These are phyloP conservation scores for Meleagris gallopavo DNA, from an alignment of 2,113 vertebrate genomes.

Conservation along the genomic window DNA sequence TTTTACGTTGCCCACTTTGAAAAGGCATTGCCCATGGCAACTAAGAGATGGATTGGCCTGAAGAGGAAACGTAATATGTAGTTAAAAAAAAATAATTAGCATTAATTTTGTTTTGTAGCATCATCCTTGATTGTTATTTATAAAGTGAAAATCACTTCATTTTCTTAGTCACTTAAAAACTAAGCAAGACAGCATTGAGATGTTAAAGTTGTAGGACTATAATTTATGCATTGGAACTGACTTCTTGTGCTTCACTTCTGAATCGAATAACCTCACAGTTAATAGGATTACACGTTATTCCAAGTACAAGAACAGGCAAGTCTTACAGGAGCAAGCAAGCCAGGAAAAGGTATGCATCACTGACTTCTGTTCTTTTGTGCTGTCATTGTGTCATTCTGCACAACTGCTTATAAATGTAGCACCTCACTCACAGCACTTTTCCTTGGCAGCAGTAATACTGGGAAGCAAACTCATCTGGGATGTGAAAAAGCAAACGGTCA, in stretches of 20 bases:
- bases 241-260: slow-evolving; percentile 30
- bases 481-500: not conserved
- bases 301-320: slow-evolving; percentile 26
- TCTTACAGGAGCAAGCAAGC: not conserved
- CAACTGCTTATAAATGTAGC: not conserved
- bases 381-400: not conserved
- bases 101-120: not conserved
- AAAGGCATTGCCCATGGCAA: not conserved
- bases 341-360: slow-evolving; percentile 26
- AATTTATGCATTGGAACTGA: slow-evolving; percentile 3
- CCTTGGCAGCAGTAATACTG: not conserved
- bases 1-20: not conserved
- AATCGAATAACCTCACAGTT: slow-evolving; percentile 42
- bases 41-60: not conserved
- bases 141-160: not conserved
- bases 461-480: not conserved
- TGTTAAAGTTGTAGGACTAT: not conserved
- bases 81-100: not conserved
- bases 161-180: not conserved
- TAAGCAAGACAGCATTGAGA: not conserved
- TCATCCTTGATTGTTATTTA: not conserved
- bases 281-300: slow-evolving; percentile 60
- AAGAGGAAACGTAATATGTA: not conserved
- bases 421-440: not conserved
- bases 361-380: slow-evolving; percentile 31